Evolutionary conservation across 2,113 vertebrate species (phyloP).

Genomic region (Brienomyrus brachyistius): DNA sequence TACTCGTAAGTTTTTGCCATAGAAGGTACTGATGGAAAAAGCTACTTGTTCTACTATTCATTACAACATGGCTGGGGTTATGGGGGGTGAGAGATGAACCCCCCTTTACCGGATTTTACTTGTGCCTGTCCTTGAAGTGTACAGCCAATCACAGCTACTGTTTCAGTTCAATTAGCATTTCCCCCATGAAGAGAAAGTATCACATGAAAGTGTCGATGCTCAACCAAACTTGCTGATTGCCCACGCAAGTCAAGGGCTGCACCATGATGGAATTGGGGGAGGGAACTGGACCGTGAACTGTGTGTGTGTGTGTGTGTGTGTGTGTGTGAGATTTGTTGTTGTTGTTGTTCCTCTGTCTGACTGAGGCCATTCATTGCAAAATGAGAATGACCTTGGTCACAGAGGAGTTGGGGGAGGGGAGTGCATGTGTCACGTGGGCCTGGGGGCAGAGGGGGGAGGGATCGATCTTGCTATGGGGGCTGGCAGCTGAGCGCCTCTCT

Average conservation of each 20-base stretch:
- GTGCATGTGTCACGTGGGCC: neutral
- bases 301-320: constrained; percentile 16
- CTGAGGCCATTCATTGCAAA: constrained; percentile 8
- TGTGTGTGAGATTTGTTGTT: neutral
- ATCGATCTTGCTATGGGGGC: neutral
- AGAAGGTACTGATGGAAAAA: neutral
- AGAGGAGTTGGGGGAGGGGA: neutral
- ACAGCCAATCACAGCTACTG: neutral
- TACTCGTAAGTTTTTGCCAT: neutral
- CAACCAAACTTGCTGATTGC: neutral
- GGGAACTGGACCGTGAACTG: neutral
- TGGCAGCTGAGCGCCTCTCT: neutral
- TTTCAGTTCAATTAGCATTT: neutral
- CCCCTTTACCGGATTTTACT: neutral
- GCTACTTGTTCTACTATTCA: neutral
- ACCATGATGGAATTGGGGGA: neutral
- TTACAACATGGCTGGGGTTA: neutral
- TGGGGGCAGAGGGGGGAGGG: neutral
- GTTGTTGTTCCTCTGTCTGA: neutral
- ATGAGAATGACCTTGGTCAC: neutral
- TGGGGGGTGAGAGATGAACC: neutral
- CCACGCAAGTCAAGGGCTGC: neutral
- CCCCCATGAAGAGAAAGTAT: neutral
- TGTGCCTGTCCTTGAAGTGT: neutral
- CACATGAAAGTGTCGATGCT: neutral